These are phyloP conservation scores for Zophobas morio DNA, from an alignment of 1,140 invertebrate genomes.

Conservation along the genomic window DNA sequence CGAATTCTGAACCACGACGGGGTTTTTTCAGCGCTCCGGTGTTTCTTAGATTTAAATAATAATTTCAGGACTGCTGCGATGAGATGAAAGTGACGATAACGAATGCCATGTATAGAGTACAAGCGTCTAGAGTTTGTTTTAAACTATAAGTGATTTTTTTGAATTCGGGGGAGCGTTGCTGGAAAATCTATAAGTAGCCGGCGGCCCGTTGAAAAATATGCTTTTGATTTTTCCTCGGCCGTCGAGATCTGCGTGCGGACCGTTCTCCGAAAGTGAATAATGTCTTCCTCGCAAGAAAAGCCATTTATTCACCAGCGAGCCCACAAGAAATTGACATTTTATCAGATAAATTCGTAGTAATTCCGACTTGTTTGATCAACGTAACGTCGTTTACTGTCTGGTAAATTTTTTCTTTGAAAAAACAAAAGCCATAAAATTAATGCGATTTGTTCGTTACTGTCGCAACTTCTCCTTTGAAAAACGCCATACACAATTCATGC, in stretches of 20 bases:
- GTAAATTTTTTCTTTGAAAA: slow-evolving; percentile 1
- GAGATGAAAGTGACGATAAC: too few species aligned
- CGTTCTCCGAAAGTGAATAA: slow-evolving; percentile 17
- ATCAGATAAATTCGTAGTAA: slow-evolving; percentile 35
- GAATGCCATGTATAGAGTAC: too few species aligned
- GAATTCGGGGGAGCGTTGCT: background rate
- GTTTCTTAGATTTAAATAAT: too few species aligned
- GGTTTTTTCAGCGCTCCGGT: too few species aligned
- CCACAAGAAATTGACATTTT: slow-evolving; percentile 33
- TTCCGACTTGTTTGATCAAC: slow-evolving; percentile 30
- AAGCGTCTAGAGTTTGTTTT: too few species aligned
- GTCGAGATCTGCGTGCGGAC: background rate
- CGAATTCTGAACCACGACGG: too few species aligned
- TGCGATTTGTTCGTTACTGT: background rate
- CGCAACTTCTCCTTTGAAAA: background rate
- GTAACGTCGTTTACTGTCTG: slow-evolving; percentile 26
- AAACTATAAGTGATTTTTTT: too few species aligned
- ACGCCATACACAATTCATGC: too few species aligned
- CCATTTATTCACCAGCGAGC: slow-evolving; percentile 7
- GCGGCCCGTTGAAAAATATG: background rate
- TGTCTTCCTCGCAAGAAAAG: slow-evolving; percentile 14
- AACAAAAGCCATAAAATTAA: background rate
- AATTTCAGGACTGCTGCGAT: too few species aligned
- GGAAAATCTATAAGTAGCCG: background rate
- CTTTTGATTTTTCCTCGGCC: slow-evolving; percentile 9